Base-by-base conservation (phyloP, 2,888 invertebrate genomes). In the Drosophila mimica region DNA sequence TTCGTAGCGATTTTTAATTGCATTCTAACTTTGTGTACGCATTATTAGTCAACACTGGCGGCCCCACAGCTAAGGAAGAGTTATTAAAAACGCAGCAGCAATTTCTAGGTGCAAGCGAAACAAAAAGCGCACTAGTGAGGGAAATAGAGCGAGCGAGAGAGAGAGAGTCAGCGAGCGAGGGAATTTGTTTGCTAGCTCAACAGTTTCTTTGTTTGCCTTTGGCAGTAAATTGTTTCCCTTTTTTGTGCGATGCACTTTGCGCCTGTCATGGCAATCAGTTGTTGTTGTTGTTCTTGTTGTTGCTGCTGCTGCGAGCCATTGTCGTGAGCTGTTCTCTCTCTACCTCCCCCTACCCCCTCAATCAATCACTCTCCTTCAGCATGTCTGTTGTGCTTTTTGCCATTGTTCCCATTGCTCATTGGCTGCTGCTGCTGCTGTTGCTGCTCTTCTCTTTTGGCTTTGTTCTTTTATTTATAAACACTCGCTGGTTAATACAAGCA, bases 321-420 rank as follows among this genome's bases (percentile, higher is more conserved):
- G 56, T 51, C 36, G 38, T 51, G 25, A 48, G 43, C 34, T 59
- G 49, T 8, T 25, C 46, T 46, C 25, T 46, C 58, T 49, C 52
- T 34, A n/a, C 36, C 33, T 46, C 2, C 46, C 15, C 4, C 25
- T 25, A n/a, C 4, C n/a, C 56, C 38, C 48, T 40, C 53, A 68
- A 69, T 74, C 69, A 77, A 73, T 74, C 70, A 33, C 48, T 36
- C 65, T 68, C 62, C 13, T 34, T 36, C 20, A 30, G 46, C 51
- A 20, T 8, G 6, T 28, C 43, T 28, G 48, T 54, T 68, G 34
- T 51, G 53, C 40, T 38, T 54, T 65, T 62, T 61, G 43, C 54
- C 77, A 70, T 87, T 84, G 87, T 83, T 84, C 76, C 76, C 75
- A 68, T 66, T 69, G 68, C 62, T 66, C 63, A 65, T 69, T 61